Evolutionary conservation across 2,113 vertebrate genomes (phyloP).

Genomic region (Rhadina sibilatrix): DNA sequence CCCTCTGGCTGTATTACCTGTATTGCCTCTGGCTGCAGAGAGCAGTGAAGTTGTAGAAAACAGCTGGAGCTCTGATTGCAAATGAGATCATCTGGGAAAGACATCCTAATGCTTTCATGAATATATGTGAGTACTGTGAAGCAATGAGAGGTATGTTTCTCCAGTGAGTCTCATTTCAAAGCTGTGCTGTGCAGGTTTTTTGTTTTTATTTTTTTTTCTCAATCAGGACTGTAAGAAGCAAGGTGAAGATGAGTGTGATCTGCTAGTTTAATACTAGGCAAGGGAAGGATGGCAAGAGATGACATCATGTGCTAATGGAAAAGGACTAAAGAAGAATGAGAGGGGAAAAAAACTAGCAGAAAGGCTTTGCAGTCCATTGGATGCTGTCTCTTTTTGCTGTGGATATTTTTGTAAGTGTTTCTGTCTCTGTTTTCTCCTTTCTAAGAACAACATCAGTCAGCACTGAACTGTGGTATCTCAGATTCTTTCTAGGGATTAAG

Average conservation of each 20-base stretch:
- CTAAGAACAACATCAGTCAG: constrained; percentile 32
- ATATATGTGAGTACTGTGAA: not conserved
- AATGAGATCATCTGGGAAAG: not conserved
- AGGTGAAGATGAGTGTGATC: not conserved
- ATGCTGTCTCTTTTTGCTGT: not conserved
- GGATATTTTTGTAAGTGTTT: not conserved
- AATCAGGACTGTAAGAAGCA: not conserved
- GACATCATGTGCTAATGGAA: not conserved
- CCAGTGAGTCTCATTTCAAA: not conserved
- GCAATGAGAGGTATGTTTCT: not conserved
- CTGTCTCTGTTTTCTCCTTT: constrained; percentile 11
- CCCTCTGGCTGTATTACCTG: not conserved
- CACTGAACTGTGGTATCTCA: not conserved
- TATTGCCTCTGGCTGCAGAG: not conserved
- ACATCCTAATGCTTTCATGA: not conserved
- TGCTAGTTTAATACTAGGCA: not conserved
- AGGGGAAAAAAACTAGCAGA: not conserved
- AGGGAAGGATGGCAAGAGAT: not conserved
- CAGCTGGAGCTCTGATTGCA: not conserved
- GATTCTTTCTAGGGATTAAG: constrained; percentile 31
- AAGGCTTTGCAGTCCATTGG: not conserved
- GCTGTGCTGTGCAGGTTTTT: not conserved
- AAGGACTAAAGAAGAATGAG: not conserved
- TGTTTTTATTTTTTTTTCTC: not conserved
- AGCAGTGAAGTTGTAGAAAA: not conserved